Conservation (phyloP, 2,113 vertebrate genomes). For the Kryptolebias marmoratus region DNA sequence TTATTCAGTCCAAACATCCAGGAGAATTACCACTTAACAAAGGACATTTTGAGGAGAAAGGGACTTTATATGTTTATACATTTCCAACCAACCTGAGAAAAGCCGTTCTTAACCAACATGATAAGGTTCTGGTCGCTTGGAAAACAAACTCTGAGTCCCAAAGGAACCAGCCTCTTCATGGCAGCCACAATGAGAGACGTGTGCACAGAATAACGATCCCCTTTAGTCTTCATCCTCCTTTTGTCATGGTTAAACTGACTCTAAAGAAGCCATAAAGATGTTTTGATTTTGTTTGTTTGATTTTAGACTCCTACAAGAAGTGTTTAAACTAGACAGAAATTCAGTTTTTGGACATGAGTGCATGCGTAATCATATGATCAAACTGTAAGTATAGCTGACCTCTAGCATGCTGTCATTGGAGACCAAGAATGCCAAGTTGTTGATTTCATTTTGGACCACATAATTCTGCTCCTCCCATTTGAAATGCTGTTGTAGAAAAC, state of each 20-base stretch:
- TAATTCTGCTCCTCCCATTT: slow-evolving; percentile 98
- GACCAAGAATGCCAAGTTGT: slow-evolving; percentile 92
- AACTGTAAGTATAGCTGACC: slow-evolving; percentile 71
- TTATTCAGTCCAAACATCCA: neutral
- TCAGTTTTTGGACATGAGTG: neutral
- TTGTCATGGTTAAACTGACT: slow-evolving; percentile 83
- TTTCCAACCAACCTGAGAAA: slow-evolving; percentile 83
- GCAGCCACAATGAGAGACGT: slow-evolving; percentile 93
- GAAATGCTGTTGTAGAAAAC: slow-evolving; percentile 86
- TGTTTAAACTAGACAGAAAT: neutral
- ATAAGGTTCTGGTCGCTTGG: slow-evolving; percentile 89
- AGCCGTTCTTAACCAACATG: slow-evolving; percentile 85
- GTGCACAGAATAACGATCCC: slow-evolving; percentile 90
- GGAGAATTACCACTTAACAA: neutral
- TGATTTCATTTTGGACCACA: slow-evolving; percentile 96
- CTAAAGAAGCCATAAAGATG: slow-evolving; percentile 3
- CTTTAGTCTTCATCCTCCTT: slow-evolving; percentile 88
- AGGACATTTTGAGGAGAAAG: neutral
- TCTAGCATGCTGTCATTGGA: slow-evolving; percentile 88
- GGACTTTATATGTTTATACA: neutral
- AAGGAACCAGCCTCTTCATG: slow-evolving; percentile 88
- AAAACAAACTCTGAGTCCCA: slow-evolving; percentile 89
- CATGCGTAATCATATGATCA: neutral
- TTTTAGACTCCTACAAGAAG: neutral
- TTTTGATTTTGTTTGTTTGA: neutral